Percentiles rank a stretch among this genome's conserved stretches.
phyloP scores from a whole-genome alignment of 2,888 invertebrate genomes.

The Dicyrtoma fusca region DNA sequence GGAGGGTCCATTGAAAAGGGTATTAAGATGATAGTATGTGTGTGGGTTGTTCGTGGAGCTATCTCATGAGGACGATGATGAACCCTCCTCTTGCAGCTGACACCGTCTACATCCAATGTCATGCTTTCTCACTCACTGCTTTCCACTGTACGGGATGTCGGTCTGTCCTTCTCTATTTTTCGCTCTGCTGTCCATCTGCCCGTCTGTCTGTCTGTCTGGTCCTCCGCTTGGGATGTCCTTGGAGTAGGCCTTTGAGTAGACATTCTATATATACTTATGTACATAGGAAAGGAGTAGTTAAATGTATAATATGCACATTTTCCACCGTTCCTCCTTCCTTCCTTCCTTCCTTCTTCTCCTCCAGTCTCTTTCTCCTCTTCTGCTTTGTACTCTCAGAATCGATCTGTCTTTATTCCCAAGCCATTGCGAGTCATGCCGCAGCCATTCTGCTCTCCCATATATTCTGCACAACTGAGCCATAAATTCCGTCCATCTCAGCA shows the following conservation, averaged over 20 bases:
- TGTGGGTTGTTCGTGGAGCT: constrained; percentile 29
- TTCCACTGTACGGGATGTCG: constrained; percentile 4
- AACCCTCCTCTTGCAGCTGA: constrained; percentile 52
- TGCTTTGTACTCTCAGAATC: constrained; percentile 27
- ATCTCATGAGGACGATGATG: constrained; percentile 43
- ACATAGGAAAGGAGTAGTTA: too few relatives aligned
- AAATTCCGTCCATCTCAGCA: constrained; percentile 56
- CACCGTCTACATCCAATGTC: constrained; percentile 45
- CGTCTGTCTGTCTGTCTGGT: constrained; percentile 1
- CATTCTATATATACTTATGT: too few relatives aligned
- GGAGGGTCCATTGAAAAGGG: constrained; percentile 31
- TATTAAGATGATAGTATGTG: constrained; percentile 28
- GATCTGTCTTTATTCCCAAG: constrained; percentile 40
- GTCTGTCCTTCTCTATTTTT: constrained; percentile 37
- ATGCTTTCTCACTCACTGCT: neutral
- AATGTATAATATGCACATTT: constrained; percentile 23
- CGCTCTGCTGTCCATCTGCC: constrained; percentile 21
- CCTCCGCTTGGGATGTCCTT: too few relatives aligned
- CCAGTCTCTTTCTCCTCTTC: constrained; percentile 27
- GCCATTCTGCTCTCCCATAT: constrained; percentile 43
- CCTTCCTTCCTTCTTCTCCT: constrained; percentile 15
- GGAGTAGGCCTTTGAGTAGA: too few relatives aligned
- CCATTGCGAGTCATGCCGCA: constrained; percentile 26
- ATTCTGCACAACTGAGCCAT: constrained; percentile 52
- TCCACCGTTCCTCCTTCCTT: constrained; percentile 18